Percentiles rank a stretch among this genome's conserved stretches.
phyloP scores from a whole-genome alignment of 2,113 vertebrate genomes.

The Chamaetylas fuelleborni region DNA sequence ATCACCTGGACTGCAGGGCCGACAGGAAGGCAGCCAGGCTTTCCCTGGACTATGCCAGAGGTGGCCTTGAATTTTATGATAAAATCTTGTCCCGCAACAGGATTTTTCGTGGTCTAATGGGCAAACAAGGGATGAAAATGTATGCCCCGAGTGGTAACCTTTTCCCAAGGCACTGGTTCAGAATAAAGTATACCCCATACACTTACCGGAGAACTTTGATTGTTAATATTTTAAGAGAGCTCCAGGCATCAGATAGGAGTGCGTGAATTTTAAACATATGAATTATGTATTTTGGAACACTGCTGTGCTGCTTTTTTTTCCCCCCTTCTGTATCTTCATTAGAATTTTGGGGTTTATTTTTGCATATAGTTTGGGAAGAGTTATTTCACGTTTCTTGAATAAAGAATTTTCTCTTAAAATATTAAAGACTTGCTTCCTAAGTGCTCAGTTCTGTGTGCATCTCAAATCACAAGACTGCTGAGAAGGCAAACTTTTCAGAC shows the following conservation, averaged over 20 bases:
- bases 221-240: conserved; percentile 73
- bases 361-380: not conserved
- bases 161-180: conserved; percentile 81
- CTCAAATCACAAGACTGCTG: conserved; percentile 27
- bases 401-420: conserved; percentile 44
- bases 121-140: conserved; percentile 78
- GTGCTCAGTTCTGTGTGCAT: conserved; percentile 22
- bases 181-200: conserved; percentile 85
- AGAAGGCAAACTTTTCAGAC: not conserved
- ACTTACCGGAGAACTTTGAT: conserved; percentile 84
- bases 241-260: not conserved
- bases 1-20: conserved; percentile 81
- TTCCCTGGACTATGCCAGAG: conserved; percentile 80
- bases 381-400: conserved; percentile 20
- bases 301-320: not conserved
- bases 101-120: conserved; percentile 83
- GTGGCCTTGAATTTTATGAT: conserved; percentile 92
- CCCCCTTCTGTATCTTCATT: not conserved
- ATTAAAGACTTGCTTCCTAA: conserved; percentile 37
- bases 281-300: conserved; percentile 57
- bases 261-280: conserved; percentile 48
- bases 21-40: conserved; percentile 80
- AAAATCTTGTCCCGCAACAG: conserved; percentile 85
- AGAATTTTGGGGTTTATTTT: conserved; percentile 25
- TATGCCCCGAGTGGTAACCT: conserved; percentile 88